phyloP scores from a whole-genome alignment of 2,113 vertebrate species.

The Eclectus roratus region DNA sequence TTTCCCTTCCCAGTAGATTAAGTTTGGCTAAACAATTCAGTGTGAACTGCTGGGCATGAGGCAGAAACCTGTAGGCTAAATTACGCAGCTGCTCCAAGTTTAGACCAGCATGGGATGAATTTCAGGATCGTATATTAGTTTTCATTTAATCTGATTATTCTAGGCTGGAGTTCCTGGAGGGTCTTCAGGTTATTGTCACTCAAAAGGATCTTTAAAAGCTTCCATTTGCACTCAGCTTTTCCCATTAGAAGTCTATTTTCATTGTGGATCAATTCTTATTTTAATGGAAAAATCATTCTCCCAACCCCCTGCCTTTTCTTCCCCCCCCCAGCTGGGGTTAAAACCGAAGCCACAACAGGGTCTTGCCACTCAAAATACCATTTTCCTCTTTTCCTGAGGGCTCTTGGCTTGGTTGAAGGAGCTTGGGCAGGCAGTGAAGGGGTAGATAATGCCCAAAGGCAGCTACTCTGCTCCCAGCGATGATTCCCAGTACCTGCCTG shows the following conservation, averaged over 20 bases:
- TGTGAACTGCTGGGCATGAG: conserved; percentile 64
- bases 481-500: neutral
- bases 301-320: neutral
- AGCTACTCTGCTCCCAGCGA: neutral
- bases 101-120: conserved; percentile 62
- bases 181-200: conserved; percentile 68
- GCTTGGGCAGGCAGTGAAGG: neutral
- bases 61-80: conserved; percentile 65
- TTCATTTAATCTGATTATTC: conserved; percentile 72
- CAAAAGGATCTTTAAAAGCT: conserved; percentile 61
- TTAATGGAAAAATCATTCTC: conserved; percentile 40
- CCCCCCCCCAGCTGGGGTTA: neutral
- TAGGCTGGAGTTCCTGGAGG: conserved; percentile 62
- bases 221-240: conserved; percentile 51
- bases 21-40: conserved; percentile 60
- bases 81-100: conserved; percentile 64
- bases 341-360: neutral
- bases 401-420: neutral
- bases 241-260: conserved; percentile 49
- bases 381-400: neutral
- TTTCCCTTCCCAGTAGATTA: conserved; percentile 38
- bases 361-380: conserved; percentile 28
- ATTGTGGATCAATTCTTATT: conserved; percentile 3
- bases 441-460: neutral
- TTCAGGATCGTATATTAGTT: conserved; percentile 57